A percentile compares a stretch with the other conserved stretches of the same genome.
Conservation (phyloP, 2,797 vertebrate genomes). For the Orestias chungarensis region DNA sequence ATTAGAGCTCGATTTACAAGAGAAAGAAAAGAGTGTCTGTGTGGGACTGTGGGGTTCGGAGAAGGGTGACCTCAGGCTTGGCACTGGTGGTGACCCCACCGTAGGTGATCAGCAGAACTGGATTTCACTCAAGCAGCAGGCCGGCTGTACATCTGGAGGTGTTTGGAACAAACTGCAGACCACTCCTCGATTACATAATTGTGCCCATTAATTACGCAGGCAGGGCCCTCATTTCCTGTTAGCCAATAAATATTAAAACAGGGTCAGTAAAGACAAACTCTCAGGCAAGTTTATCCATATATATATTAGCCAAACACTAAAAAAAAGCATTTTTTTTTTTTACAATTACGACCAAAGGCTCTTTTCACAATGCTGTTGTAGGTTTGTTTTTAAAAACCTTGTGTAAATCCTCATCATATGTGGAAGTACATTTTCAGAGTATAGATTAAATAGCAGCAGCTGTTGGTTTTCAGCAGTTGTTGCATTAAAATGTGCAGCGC, state of each 20-base stretch:
- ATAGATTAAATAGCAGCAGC: conserved; percentile 22
- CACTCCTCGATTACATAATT: conserved; percentile 79
- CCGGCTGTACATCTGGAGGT: conserved; percentile 67
- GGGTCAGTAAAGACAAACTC: conserved; percentile 55
- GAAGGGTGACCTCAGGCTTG: conserved; percentile 52
- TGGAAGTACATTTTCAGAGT: conserved; percentile 13
- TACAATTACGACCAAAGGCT: no score
- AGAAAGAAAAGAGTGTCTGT: conserved; percentile 67
- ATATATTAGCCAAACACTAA: conserved; percentile 59
- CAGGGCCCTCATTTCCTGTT: conserved; percentile 67
- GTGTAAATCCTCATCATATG: background rate
- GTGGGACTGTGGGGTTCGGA: conserved; percentile 31
- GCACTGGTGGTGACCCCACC: conserved; percentile 68
- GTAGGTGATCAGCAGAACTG: conserved; percentile 57
- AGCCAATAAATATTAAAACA: conserved; percentile 62
- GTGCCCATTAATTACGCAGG: conserved; percentile 76
- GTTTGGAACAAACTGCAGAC: conserved; percentile 66
- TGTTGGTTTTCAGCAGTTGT: conserved; percentile 19
- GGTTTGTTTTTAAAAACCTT: background rate
- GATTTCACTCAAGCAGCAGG: conserved; percentile 25
- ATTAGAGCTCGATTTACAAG: conserved; percentile 82
- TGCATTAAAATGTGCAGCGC: conserved; percentile 17
- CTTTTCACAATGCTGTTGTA: background rate
- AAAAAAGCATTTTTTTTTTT: conserved; percentile 22
- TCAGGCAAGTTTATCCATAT: conserved; percentile 47